Base-by-base conservation (phyloP, 2,888 invertebrate species). In the Folsomia manolachei region DNA sequence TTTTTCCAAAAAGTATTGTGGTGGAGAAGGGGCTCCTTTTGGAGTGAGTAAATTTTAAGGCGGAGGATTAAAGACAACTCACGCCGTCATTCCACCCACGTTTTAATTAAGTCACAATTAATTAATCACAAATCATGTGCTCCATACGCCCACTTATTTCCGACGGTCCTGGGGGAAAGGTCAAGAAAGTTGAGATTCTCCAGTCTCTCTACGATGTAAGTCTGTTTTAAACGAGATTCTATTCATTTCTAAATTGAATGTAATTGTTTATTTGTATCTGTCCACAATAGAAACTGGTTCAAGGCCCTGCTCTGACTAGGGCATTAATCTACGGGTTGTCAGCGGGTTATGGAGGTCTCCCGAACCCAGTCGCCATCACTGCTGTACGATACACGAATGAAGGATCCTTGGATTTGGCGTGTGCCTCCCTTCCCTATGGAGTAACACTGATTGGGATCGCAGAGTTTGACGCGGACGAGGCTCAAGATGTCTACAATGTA, bases 381-480 rank as follows among this genome's bases (percentile, higher is more conserved):
- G 19, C 79, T 7, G 62, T 80, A 23, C 65, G 72, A 7, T 80
- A 72, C 27, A 70, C 64, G 7, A 74, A 75, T 21, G 74, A 77
- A 11, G 76, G 76, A 1, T 74, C 76, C 0, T 52, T 78, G 4
- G 76, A 73, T 23, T 25, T 74, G 19, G 78, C 79, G 0, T 51
- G 60, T 11, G 60, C 74, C 2, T 60, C 73, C n/a, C 51, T 79
- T 1, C 79, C 80, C 0, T 76, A 70, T 71, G 80, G 80, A 2
- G n/a, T 79, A 26, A 66, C 67, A 2, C 66, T 80, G 18, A 75
- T 80, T 51, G 80, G 80, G 1, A 69, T 79, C 18, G 78, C 77
- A 4, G 80, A 80, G 52, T 79, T 78, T 71, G 77, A 77, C n/a
- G 52, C 65, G 26, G 75, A 78, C 66, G 79, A 80, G 52, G 74